Conservation (phyloP, 2,888 invertebrate genomes). For the Thumatha senex region DNA sequence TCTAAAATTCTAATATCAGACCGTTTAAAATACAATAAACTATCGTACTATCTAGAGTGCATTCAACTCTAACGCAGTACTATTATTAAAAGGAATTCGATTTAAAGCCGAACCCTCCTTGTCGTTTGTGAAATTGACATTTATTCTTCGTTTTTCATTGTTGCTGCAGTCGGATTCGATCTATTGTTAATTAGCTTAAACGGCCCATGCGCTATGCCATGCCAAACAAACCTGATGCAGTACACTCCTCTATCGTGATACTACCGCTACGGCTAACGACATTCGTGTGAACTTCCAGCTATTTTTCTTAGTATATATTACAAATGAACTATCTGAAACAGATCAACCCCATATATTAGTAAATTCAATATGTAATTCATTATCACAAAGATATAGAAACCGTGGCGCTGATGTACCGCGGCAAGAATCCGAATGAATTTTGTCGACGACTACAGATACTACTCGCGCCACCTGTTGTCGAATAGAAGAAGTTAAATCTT, state of each 20-base stretch:
- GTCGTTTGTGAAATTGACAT: slow-evolving; percentile 83
- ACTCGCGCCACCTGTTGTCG: slow-evolving; percentile 70
- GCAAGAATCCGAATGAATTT: slow-evolving; percentile 51
- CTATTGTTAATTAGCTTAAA: slow-evolving; percentile 83
- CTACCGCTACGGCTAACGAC: slow-evolving; percentile 30
- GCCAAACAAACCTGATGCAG: slow-evolving; percentile 49
- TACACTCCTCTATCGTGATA: slow-evolving; percentile 26
- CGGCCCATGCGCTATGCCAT: slow-evolving; percentile 72
- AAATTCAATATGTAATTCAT: background rate
- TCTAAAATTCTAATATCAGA: slow-evolving; percentile 46
- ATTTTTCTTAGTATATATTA: too few species aligned
- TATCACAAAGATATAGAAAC: background rate
- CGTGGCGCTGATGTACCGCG: slow-evolving; percentile 49
- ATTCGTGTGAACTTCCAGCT: background rate
- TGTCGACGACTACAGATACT: slow-evolving; percentile 29
- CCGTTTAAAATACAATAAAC: slow-evolving; percentile 72
- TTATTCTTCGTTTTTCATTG: slow-evolving; percentile 84
- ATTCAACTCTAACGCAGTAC: slow-evolving; percentile 79
- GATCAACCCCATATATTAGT: background rate
- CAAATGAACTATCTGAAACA: too few species aligned
- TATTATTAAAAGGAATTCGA: slow-evolving; percentile 83
- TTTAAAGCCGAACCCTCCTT: slow-evolving; percentile 81
- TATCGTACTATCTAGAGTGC: slow-evolving; percentile 77
- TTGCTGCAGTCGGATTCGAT: slow-evolving; percentile 78
- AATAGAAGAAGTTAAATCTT: slow-evolving; percentile 51